Evolutionary conservation across 2,888 invertebrate genomes (phyloP).

Genomic region (Aspidapion aeneum): DNA sequence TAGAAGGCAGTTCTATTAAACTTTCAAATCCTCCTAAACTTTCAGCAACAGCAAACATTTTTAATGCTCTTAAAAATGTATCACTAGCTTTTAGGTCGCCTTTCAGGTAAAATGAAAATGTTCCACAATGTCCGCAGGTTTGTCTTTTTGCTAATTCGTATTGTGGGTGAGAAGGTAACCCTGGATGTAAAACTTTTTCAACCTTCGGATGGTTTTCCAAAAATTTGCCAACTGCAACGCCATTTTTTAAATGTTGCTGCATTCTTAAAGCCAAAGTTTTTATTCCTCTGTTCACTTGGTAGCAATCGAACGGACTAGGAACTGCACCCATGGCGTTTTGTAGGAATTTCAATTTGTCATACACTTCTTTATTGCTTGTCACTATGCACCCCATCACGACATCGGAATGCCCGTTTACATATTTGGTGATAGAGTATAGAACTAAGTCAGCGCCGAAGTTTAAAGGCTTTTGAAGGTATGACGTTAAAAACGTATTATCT

Average conservation of each 20-base stretch:
- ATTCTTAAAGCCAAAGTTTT: slow-evolving; percentile 92
- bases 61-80: slow-evolving; percentile 69
- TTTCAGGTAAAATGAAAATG: slow-evolving; percentile 84
- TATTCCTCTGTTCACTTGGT: slow-evolving; percentile 85
- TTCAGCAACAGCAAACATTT: slow-evolving; percentile 85
- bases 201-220: slow-evolving; percentile 78
- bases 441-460: slow-evolving; percentile 88
- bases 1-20: slow-evolving; percentile 87
- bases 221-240: slow-evolving; percentile 74
- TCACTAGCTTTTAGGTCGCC: slow-evolving; percentile 70
- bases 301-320: slow-evolving; percentile 96
- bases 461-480: slow-evolving; percentile 88
- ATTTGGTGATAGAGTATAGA: slow-evolving; percentile 92
- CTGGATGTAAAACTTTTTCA: slow-evolving; percentile 80
- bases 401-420: slow-evolving; percentile 98
- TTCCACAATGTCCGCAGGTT: slow-evolving; percentile 85
- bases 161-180: slow-evolving; percentile 83
- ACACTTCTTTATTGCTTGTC: slow-evolving; percentile 68
- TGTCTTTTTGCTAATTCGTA: slow-evolving; percentile 76
- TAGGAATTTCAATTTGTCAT: slow-evolving; percentile 71
- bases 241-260: slow-evolving; percentile 82
- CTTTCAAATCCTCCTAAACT: slow-evolving; percentile 96
- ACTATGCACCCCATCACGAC: slow-evolving; percentile 92
- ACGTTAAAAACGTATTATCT: slow-evolving; percentile 92
- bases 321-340: slow-evolving; percentile 93